A percentile compares a stretch with the other conserved stretches of the same genome.
These are phyloP conservation scores for Pseudonaja textilis DNA, from an alignment of 2,113 vertebrate species.

Conservation along the genomic window DNA sequence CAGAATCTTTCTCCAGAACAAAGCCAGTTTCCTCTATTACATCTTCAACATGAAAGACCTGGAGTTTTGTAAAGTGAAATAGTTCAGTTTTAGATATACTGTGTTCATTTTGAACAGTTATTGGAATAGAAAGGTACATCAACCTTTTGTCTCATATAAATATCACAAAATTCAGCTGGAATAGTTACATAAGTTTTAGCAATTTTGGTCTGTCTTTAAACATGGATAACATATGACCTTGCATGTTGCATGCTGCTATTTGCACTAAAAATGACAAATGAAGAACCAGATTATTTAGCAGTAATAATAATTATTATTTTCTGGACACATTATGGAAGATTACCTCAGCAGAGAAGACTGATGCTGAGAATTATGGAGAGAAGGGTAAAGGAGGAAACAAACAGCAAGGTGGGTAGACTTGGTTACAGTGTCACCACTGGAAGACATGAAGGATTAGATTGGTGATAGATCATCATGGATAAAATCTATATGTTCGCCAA, in stretches of 20 bases:
- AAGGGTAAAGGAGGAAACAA: background rate
- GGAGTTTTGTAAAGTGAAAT: slow-evolving; percentile 22
- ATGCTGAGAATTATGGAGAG: background rate
- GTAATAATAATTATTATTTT: background rate
- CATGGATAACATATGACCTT: background rate
- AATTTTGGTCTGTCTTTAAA: background rate
- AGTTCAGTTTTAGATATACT: background rate
- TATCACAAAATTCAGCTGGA: background rate
- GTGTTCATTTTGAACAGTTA: background rate
- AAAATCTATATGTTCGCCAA: background rate
- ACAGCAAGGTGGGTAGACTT: background rate
- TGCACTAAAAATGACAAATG: background rate
- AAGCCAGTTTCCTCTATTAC: slow-evolving; percentile 94
- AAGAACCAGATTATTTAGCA: background rate
- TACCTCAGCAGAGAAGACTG: background rate
- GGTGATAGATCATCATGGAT: background rate
- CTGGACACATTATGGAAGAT: background rate
- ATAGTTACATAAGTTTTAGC: background rate
- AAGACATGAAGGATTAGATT: background rate
- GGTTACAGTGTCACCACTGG: background rate
- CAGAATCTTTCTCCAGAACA: slow-evolving; percentile 89
- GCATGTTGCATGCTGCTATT: background rate
- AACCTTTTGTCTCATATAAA: background rate
- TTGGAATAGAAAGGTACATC: background rate
- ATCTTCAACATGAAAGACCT: slow-evolving; percentile 95